phyloP scores from a whole-genome alignment of 2,888 invertebrate species.

The Ditylenchus weischeri region DNA sequence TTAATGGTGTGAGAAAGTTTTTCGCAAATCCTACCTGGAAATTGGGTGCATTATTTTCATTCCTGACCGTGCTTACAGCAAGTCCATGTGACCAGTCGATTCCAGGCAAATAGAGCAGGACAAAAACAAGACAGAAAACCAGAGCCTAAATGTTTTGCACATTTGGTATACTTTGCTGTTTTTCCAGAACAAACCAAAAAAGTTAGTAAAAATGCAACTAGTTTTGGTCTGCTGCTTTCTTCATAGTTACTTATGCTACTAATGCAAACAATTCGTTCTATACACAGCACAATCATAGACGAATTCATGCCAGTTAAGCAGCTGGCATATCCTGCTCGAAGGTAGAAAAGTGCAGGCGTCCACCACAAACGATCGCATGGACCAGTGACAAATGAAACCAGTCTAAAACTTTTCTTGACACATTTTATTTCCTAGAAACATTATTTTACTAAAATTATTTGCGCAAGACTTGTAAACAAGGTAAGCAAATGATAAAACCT shows the following conservation, averaged over 20 bases:
- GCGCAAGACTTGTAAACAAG: no score
- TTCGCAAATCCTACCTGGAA: no score
- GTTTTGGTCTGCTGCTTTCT: background rate
- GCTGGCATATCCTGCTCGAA: background rate
- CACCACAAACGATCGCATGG: background rate
- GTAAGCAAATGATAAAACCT: no score
- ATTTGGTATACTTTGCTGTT: no score
- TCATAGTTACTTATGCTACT: slow-evolving; percentile 1
- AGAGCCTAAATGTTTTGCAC: background rate
- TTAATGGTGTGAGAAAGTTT: no score
- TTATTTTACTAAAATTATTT: no score
- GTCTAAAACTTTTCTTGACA: no score
- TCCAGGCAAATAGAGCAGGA: slow-evolving; percentile 2
- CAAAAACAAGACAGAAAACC: background rate
- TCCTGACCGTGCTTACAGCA: background rate
- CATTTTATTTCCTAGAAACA: no score
- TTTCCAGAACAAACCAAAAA: background rate
- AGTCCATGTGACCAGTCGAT: background rate
- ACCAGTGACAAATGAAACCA: background rate
- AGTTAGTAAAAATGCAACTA: background rate
- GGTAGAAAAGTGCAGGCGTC: background rate
- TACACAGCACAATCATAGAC: slow-evolving; percentile 3
- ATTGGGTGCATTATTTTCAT: background rate
- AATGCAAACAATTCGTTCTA: slow-evolving; percentile 5
- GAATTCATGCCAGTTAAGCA: slow-evolving; percentile 4